Conservation (phyloP, 2,888 invertebrate species). For the Nephrotoma guestfalica region DNA sequence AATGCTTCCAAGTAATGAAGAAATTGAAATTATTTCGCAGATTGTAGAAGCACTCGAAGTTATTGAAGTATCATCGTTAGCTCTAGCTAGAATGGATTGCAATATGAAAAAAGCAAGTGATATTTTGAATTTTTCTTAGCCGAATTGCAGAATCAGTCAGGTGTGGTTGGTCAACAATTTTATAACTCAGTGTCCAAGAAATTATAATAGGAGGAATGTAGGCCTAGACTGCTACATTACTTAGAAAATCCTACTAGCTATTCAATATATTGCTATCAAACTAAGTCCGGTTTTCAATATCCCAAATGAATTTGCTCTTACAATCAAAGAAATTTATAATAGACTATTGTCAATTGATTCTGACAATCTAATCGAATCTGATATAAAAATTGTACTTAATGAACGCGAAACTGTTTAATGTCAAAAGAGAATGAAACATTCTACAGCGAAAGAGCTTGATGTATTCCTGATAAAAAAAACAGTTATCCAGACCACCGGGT, state of each 20-base stretch:
- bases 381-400: no score
- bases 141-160: background rate
- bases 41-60: background rate
- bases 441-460: no score
- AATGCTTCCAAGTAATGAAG: background rate
- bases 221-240: background rate
- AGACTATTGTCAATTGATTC: no score
- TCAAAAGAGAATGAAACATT: no score
- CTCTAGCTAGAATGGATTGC: background rate
- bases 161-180: background rate
- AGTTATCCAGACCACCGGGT: no score
- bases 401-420: no score
- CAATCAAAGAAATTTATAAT: no score
- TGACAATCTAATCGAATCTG: no score
- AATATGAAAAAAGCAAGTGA: background rate
- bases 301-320: background rate
- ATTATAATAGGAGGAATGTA: background rate
- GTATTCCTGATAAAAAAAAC: no score
- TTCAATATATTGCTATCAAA: background rate
- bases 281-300: background rate
- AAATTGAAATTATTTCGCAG: background rate
- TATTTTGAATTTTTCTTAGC: background rate
- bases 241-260: background rate
- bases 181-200: background rate
- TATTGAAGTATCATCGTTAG: background rate